Base-by-base conservation (phyloP, 2,113 vertebrate genomes). In the Pygoscelis antarcticus region DNA sequence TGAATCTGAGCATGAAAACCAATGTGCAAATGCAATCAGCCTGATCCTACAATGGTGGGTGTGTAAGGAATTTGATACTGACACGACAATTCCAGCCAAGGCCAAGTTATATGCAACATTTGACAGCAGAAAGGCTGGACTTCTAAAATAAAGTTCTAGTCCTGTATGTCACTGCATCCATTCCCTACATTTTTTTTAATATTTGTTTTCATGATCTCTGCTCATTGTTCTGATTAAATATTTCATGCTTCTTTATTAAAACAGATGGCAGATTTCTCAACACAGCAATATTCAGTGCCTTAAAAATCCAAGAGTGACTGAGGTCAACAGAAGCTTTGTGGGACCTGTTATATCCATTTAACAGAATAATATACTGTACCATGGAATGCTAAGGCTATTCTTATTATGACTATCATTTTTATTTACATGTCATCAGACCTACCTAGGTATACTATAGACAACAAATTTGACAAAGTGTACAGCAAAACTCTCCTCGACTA, bases 1-100 rank as follows among this genome's bases (percentile, higher is more conserved):
- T 90, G 51, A 80, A 83, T 88, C n/a, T 62, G 36, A 81, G 79
- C 71, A 83, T 60, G 55, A 93, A 96, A 96, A 95, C 94, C 79
- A 70, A 49, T 86, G 42, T 69, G 34, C 83, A 54, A 85, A 88
- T 86, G 32, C 71, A 90, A 42, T 80, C 87, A 86, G 8, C 46
- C 51, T 54, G 58, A 86, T 94, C 57, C 36, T 91, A 42, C 38
- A 82, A 1, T 74, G 87, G 34, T 87, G 52, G 3, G 11, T 64
- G 16, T 88, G 46, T 86, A 83, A 81, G 60, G 72, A 86, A 60
- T 95, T 78, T 94, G 34, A 40, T 79, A 47, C 46, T 68, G 46
- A 83, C 34, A 44, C 4, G 77, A 16, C 42, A 71, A 86, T 89
- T 77, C 21, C 47, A 89, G 20, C 22, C 23, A 61, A 92, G 46